A percentile compares a stretch with the other conserved stretches of the same genome.
Conservation (phyloP, 2,113 vertebrate genomes). For the Syrmaticus mikado region DNA sequence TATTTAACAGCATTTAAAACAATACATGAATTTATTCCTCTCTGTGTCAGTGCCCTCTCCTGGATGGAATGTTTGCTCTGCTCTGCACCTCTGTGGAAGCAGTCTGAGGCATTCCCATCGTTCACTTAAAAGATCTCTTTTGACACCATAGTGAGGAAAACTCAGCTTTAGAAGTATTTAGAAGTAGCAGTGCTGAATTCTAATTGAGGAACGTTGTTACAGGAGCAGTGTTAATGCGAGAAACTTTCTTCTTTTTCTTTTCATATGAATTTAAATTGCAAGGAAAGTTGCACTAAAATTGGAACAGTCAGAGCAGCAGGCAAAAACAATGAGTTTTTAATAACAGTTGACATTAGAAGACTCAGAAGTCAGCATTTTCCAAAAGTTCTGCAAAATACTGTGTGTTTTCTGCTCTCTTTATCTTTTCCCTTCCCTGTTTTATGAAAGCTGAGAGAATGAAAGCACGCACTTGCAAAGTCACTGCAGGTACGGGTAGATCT, state of each 20-base stretch:
- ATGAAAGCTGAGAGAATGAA: neutral
- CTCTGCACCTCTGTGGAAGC: neutral
- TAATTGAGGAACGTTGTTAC: neutral
- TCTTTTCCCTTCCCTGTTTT: neutral
- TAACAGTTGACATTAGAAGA: neutral
- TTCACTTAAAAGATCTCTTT: neutral
- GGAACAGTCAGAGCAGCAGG: neutral
- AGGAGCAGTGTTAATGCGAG: neutral
- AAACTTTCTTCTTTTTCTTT: neutral
- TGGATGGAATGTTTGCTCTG: slow-evolving; percentile 15
- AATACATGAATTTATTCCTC: neutral
- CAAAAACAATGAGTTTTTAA: neutral
- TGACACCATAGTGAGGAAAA: neutral
- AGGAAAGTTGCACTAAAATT: neutral
- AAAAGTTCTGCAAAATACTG: neutral
- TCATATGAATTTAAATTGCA: neutral
- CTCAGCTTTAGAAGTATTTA: neutral
- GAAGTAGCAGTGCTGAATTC: neutral
- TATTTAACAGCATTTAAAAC: neutral
- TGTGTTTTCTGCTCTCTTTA: neutral
- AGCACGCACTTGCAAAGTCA: neutral
- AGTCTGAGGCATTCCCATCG: rapidly evolving
- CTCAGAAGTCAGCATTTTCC: neutral
- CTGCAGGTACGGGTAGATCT: neutral
- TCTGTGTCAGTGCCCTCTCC: slow-evolving; percentile 15